Percentiles rank a stretch among this genome's conserved stretches.
These are phyloP conservation scores for Trissolcus basalis DNA, from an alignment of 1,140 invertebrate genomes.

Conservation along the genomic window DNA sequence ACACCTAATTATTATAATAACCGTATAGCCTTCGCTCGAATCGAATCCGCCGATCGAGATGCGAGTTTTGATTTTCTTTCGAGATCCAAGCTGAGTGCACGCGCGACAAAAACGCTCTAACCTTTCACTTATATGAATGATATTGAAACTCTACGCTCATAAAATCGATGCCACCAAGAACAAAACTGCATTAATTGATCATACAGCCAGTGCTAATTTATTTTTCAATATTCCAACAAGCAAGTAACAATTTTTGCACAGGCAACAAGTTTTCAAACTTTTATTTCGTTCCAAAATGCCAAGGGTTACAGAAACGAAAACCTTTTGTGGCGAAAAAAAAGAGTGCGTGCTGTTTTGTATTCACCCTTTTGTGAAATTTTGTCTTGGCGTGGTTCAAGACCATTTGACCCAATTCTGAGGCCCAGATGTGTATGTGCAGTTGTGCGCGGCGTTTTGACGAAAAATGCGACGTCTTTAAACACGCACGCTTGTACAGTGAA, in stretches of 20 bases:
- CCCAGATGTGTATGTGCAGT: slow-evolving; percentile 32
- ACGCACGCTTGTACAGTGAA: slow-evolving; percentile 23
- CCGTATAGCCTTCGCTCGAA: neutral
- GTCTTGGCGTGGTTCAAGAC: slow-evolving; percentile 32
- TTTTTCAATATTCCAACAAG: too few species aligned
- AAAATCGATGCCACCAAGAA: neutral
- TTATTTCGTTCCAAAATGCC: too few species aligned
- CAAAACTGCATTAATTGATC: too few species aligned
- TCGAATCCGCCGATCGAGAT: slow-evolving; percentile 14
- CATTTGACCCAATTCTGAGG: slow-evolving; percentile 44
- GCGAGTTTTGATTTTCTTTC: slow-evolving; percentile 31
- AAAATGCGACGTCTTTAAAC: slow-evolving; percentile 32
- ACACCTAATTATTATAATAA: slow-evolving; percentile 44
- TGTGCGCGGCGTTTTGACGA: slow-evolving; percentile 17
- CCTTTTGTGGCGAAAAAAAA: too few species aligned
- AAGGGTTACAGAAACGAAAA: too few species aligned
- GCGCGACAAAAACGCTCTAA: slow-evolving; percentile 8
- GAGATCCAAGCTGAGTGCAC: slow-evolving; percentile 4
- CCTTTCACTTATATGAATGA: slow-evolving; percentile 22
- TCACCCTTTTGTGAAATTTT: slow-evolving; percentile 25
- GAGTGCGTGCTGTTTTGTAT: neutral
- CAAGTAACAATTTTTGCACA: too few species aligned
- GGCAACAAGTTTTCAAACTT: too few species aligned
- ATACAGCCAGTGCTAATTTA: too few species aligned
- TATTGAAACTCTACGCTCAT: slow-evolving; percentile 15